These are phyloP conservation scores for Malachius bipustulatus DNA, from an alignment of 2,888 invertebrate genomes.

Conservation along the genomic window DNA sequence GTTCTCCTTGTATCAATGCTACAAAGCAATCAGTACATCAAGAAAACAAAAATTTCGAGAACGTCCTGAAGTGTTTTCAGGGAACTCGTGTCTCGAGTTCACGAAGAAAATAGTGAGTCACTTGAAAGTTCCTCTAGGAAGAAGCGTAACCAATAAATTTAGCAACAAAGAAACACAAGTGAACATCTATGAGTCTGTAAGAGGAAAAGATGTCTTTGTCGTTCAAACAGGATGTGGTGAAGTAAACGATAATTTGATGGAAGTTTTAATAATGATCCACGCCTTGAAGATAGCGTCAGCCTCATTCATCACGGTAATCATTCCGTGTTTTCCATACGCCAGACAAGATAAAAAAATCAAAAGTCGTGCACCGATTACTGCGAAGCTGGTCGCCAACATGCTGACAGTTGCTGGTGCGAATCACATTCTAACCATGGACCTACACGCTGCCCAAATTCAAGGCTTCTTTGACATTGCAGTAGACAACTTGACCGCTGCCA, in stretches of 20 bases:
- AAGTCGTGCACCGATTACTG: slow-evolving; percentile 86
- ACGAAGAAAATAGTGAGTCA: no score
- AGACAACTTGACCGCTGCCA: slow-evolving; percentile 87
- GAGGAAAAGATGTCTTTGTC: no score
- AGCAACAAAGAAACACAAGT: no score
- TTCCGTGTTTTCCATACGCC: slow-evolving; percentile 84
- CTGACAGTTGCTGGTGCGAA: slow-evolving; percentile 85
- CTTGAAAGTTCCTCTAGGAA: no score
- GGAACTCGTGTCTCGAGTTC: no score
- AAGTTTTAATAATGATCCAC: slow-evolving; percentile 13
- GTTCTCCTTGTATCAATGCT: no score
- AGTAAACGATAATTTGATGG: slow-evolving; percentile 4
- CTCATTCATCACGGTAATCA: slow-evolving; percentile 76
- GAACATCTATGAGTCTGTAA: no score
- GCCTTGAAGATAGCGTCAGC: slow-evolving; percentile 90
- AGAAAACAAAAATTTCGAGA: no score
- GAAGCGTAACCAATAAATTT: no score
- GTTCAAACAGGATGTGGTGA: slow-evolving; percentile 5
- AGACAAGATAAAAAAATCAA: slow-evolving; percentile 85
- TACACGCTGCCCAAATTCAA: slow-evolving; percentile 90
- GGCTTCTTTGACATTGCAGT: slow-evolving; percentile 93
- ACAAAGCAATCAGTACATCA: no score
- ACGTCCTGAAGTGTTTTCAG: no score
- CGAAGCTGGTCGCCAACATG: slow-evolving; percentile 88
- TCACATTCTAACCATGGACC: slow-evolving; percentile 91